phyloP scores from a whole-genome alignment of 2,888 invertebrate species.

The Drosophila pegasa region DNA sequence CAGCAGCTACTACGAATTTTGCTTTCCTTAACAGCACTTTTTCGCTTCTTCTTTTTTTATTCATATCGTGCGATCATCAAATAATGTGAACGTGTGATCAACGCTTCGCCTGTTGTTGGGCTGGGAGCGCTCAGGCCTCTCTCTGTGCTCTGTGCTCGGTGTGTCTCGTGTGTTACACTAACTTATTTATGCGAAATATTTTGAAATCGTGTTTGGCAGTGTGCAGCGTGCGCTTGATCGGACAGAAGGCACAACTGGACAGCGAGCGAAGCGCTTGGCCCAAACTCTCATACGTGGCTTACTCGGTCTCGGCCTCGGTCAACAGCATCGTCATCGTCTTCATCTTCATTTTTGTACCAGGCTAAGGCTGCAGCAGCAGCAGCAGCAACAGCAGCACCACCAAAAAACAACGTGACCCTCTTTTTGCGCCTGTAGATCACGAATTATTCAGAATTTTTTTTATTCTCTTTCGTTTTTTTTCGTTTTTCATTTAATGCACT shows the following conservation, averaged over 20 bases:
- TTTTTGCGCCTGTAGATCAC: conserved; percentile 84
- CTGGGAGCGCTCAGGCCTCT: conserved; percentile 2
- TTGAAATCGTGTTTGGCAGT: conserved; percentile 81
- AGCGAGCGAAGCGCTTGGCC: conserved; percentile 37
- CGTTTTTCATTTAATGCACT: conserved; percentile 29
- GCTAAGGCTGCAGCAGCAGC: conserved; percentile 27
- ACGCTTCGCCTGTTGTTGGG: conserved; percentile 62
- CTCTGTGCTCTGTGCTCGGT: too few species aligned
- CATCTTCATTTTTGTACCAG: conserved; percentile 38
- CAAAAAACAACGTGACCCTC: conserved; percentile 82
- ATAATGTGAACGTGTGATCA: conserved; percentile 83
- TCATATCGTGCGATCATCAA: conserved; percentile 84
- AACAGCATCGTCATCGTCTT: conserved; percentile 59
- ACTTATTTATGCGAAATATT: conserved; percentile 84
- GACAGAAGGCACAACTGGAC: conserved; percentile 42
- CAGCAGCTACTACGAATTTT: conserved; percentile 47
- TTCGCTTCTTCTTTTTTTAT: conserved; percentile 33
- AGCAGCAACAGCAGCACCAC: conserved; percentile 31
- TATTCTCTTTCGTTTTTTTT: conserved; percentile 51
- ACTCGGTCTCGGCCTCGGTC: conserved; percentile 42
- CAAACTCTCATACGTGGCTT: conserved; percentile 57
- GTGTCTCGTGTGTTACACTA: conserved; percentile 82
- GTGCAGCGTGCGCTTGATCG: conserved; percentile 76
- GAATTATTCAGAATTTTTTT: conserved; percentile 81
- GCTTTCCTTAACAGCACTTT: conserved; percentile 56